phyloP scores from a whole-genome alignment of 2,797 vertebrate species.

The Mormyrops boulengeri region DNA sequence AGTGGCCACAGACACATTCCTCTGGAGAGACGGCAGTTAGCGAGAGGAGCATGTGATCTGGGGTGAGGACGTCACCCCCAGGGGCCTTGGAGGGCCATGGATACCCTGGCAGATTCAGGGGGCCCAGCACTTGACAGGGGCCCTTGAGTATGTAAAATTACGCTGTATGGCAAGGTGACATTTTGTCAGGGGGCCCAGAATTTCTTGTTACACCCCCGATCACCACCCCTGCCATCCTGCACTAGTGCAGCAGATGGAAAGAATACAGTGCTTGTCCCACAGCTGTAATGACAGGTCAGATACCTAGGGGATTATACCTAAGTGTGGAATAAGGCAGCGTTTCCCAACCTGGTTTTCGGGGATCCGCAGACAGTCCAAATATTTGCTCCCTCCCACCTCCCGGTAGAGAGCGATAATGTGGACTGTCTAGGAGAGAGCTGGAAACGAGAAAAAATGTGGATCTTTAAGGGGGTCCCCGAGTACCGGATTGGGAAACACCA shows the following conservation, averaged over 20 bases:
- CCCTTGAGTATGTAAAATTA: not conserved
- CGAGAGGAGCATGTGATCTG: not conserved
- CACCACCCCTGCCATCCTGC: not conserved
- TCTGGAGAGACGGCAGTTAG: constrained; percentile 5
- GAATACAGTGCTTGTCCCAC: not conserved
- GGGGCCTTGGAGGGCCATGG: not conserved
- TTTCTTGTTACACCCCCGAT: not conserved
- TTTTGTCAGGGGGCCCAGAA: not conserved
- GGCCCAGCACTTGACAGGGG: not conserved
- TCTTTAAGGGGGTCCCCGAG: not conserved
- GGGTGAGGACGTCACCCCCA: not conserved
- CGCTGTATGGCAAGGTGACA: not conserved
- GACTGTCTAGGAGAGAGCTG: not conserved
- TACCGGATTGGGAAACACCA: not conserved
- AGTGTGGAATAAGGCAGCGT: not conserved
- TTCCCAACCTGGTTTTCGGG: not conserved
- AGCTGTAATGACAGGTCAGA: not conserved
- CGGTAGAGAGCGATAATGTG: not conserved
- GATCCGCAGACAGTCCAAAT: not conserved
- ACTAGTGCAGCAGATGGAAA: not conserved
- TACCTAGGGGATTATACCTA: not conserved
- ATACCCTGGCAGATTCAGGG: not conserved
- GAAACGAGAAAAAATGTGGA: not conserved
- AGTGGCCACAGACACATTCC: constrained; percentile 31
- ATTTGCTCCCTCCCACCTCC: not conserved